A percentile compares a stretch with the other conserved stretches of the same genome.
Evolutionary conservation across 2,888 invertebrate species (phyloP).

Genomic region (Ormyrus rosae): DNA sequence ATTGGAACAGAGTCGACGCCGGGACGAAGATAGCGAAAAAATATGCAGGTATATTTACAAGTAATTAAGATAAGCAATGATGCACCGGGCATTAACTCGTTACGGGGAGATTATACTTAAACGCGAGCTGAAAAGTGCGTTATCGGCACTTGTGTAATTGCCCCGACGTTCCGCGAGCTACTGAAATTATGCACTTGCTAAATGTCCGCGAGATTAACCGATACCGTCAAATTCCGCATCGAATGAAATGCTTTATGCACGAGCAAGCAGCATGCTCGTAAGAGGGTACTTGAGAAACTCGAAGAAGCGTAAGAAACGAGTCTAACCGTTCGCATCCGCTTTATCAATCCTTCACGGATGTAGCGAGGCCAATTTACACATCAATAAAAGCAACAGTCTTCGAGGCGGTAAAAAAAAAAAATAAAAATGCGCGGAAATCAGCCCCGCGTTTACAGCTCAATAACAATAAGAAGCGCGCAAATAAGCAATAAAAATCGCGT

Average conservation of each 20-base stretch:
- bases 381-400: no score
- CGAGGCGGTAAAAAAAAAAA: no score
- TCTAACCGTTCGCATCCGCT: no score
- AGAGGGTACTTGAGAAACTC: background rate
- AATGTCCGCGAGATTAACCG: no score
- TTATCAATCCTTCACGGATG: no score
- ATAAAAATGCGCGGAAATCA: no score
- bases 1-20: background rate
- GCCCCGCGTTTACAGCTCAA: no score
- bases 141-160: conserved; percentile 3
- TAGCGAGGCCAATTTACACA: no score
- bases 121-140: background rate
- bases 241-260: background rate
- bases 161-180: background rate
- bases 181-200: background rate
- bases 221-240: no score
- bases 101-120: background rate
- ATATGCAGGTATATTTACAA: conserved; percentile 14
- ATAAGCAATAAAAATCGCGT: no score
- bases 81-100: background rate
- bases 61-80: conserved; percentile 8
- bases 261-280: background rate
- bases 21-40: background rate
- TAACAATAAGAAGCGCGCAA: no score
- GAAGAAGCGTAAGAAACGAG: conserved; percentile 18